Conservation (phyloP, 2,888 invertebrate species). For the Euzetes globulus region DNA sequence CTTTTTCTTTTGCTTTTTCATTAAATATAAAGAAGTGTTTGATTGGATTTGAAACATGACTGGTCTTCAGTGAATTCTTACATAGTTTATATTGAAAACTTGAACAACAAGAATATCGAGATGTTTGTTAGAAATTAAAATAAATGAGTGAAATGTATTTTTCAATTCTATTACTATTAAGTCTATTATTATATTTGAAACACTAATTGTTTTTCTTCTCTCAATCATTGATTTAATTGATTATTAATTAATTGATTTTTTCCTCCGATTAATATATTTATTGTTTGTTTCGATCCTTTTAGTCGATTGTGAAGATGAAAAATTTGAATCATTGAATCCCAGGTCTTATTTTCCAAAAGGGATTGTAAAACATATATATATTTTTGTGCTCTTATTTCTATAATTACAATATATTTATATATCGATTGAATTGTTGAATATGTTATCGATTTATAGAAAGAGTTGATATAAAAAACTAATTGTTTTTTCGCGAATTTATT, state of each 20-base stretch:
- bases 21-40: no score
- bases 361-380: not conserved
- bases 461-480: no score
- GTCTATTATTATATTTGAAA: not conserved
- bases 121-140: not conserved
- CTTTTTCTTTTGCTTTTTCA: no score
- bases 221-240: not conserved
- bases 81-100: no score
- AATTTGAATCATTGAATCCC: not conserved
- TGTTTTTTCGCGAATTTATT: not conserved
- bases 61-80: no score
- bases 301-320: not conserved
- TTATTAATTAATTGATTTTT: not conserved
- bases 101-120: no score
- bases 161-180: not conserved
- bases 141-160: not conserved
- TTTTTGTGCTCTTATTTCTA: slow-evolving; percentile 11
- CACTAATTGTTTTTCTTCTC: not conserved
- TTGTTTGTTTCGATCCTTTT: not conserved
- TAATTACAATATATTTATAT: not conserved
- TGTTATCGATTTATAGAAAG: not conserved
- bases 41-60: no score
- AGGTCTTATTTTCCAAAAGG: not conserved
- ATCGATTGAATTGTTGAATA: not conserved
- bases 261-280: not conserved